Percentiles rank a stretch among this genome's conserved stretches.
Conservation (phyloP, 2,888 invertebrate species). For the Ernsta delagoae region DNA sequence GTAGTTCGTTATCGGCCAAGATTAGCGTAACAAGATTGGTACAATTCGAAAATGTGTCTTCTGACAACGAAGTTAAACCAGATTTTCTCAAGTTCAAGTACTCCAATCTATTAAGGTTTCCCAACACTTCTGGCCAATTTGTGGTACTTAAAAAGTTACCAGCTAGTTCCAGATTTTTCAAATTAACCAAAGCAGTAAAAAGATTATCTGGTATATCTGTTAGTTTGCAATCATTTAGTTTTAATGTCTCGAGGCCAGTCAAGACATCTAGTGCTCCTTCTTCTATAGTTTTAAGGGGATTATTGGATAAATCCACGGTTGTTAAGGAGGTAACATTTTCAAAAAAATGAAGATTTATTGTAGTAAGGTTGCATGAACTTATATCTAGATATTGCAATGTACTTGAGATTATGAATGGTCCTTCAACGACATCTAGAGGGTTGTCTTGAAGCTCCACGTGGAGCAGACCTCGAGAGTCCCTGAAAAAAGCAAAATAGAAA, state of each 20-base stretch:
- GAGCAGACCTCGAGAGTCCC: constrained; percentile 88
- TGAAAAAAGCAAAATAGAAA: constrained; percentile 57
- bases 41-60: constrained; percentile 87
- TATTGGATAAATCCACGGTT: constrained; percentile 88
- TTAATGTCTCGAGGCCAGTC: constrained; percentile 87
- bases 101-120: constrained; percentile 85
- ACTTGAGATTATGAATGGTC: constrained; percentile 86
- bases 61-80: constrained; percentile 85
- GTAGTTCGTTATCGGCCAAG: constrained; percentile 87
- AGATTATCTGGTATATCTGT: constrained; percentile 82
- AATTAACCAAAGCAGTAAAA: constrained; percentile 84
- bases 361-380: constrained; percentile 86
- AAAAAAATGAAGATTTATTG: constrained; percentile 87
- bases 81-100: constrained; percentile 87
- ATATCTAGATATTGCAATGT: constrained; percentile 88
- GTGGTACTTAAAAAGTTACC: constrained; percentile 84
- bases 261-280: constrained; percentile 86
- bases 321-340: constrained; percentile 87
- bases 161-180: constrained; percentile 87
- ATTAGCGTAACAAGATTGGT: constrained; percentile 86
- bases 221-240: constrained; percentile 87
- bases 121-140: constrained; percentile 87
- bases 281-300: constrained; percentile 85
- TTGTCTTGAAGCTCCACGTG: constrained; percentile 89
- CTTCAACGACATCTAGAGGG: constrained; percentile 85